phyloP scores from a whole-genome alignment of 2,797 vertebrate species.

The Sebastes iracundus region DNA sequence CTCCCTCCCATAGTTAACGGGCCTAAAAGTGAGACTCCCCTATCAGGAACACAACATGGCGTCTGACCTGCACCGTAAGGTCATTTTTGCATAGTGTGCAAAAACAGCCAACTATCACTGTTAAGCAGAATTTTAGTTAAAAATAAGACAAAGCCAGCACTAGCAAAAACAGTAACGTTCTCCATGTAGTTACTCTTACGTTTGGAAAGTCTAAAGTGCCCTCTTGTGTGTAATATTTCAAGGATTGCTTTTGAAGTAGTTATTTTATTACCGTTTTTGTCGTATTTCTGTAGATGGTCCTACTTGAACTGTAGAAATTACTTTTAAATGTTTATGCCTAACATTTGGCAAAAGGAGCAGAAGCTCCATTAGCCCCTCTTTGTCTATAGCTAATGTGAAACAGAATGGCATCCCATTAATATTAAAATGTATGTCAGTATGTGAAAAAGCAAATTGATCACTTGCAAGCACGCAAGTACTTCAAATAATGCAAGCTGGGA shows the following conservation, averaged over 20 bases:
- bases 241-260: conserved; percentile 39
- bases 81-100: background rate
- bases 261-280: conserved; percentile 24
- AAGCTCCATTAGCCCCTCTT: conserved; percentile 30
- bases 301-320: conserved; percentile 68
- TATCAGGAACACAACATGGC: conserved; percentile 36
- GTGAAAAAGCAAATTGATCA: conserved; percentile 83
- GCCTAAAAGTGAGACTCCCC: background rate
- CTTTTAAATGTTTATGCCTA: conserved; percentile 44
- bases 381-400: conserved; percentile 61
- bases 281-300: conserved; percentile 48
- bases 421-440: conserved; percentile 32
- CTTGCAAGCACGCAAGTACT: conserved; percentile 84
- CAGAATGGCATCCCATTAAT: conserved; percentile 40
- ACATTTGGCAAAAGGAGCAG: conserved; percentile 44
- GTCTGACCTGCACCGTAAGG: background rate
- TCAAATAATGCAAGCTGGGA: conserved; percentile 55
- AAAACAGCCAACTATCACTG: background rate
- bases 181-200: background rate
- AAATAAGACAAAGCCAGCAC: conserved; percentile 21
- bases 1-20: background rate
- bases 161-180: conserved; percentile 23
- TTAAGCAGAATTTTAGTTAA: background rate
- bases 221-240: conserved; percentile 31
- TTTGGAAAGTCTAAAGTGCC: conserved; percentile 36